A percentile compares a stretch with the other conserved stretches of the same genome.
Conservation (phyloP, 1,140 invertebrate species). For the Drosophila nasuta region DNA sequence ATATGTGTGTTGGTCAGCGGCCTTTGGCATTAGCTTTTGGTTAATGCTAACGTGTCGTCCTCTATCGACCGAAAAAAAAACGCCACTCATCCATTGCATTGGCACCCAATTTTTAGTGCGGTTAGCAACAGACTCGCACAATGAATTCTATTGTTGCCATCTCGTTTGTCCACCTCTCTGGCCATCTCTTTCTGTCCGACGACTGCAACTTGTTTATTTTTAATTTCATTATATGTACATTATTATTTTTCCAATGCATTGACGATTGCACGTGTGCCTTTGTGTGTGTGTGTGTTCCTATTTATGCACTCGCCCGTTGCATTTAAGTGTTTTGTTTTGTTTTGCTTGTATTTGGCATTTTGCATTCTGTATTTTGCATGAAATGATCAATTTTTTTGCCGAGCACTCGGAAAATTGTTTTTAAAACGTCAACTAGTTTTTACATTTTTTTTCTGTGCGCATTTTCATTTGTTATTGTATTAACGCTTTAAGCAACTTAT, state of each 20-base stretch:
- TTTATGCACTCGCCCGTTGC: slow-evolving; percentile 73
- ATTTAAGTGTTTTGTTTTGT: slow-evolving; percentile 75
- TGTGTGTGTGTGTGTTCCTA: slow-evolving; percentile 40
- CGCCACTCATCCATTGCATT: slow-evolving; percentile 42
- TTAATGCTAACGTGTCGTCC: slow-evolving; percentile 73
- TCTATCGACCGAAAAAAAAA: slow-evolving; percentile 56
- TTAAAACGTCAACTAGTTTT: slow-evolving; percentile 67
- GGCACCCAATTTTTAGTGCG: slow-evolving; percentile 54
- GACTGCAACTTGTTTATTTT: slow-evolving; percentile 65
- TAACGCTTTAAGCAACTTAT: slow-evolving; percentile 56
- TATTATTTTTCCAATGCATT: slow-evolving; percentile 60
- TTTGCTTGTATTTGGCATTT: slow-evolving; percentile 63
- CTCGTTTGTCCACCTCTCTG: slow-evolving; percentile 31
- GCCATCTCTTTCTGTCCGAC: slow-evolving; percentile 42
- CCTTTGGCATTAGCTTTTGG: slow-evolving; percentile 79
- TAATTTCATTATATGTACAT: slow-evolving; percentile 73
- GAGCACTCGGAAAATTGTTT: slow-evolving; percentile 69
- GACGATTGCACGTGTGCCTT: slow-evolving; percentile 16
- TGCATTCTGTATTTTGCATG: slow-evolving; percentile 44
- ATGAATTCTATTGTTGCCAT: slow-evolving; percentile 16
- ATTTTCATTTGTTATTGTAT: slow-evolving; percentile 45
- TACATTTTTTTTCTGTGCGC: slow-evolving; percentile 20
- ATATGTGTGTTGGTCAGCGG: slow-evolving; percentile 41
- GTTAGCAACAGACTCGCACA: slow-evolving; percentile 64
- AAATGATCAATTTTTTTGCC: slow-evolving; percentile 49